phyloP scores from a whole-genome alignment of 2,113 vertebrate species.

The Perca flavescens region DNA sequence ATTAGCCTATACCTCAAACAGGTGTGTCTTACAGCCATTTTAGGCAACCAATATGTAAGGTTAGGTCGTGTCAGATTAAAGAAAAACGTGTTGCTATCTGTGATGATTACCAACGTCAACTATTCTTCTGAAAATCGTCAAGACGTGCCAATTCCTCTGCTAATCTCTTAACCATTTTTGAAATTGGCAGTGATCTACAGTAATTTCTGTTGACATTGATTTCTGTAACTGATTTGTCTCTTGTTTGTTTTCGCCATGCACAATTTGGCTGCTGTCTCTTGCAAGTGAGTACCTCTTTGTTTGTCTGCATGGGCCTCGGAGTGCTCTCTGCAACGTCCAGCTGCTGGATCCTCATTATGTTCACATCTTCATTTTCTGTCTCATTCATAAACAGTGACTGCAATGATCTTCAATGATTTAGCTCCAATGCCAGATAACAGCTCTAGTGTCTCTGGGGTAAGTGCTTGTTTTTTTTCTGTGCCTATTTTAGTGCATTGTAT shows the following conservation, averaged over 20 bases:
- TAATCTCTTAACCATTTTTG: background rate
- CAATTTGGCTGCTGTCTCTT: conserved; percentile 88
- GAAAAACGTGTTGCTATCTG: background rate
- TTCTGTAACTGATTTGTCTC: conserved; percentile 95
- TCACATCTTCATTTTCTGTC: conserved; percentile 28
- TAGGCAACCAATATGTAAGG: background rate
- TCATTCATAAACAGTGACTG: conserved; percentile 85
- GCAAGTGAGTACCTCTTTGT: conserved; percentile 89
- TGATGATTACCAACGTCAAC: background rate
- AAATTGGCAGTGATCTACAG: conserved; percentile 17
- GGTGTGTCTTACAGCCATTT: background rate
- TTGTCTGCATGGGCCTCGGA: conserved; percentile 31
- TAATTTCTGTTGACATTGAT: conserved; percentile 76
- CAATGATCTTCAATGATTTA: conserved; percentile 90
- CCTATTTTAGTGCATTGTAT: conserved; percentile 25
- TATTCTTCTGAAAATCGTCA: background rate
- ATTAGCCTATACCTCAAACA: background rate
- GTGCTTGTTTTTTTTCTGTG: conserved; percentile 55
- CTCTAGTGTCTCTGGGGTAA: conserved; percentile 94
- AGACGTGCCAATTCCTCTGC: background rate
- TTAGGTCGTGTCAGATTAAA: background rate
- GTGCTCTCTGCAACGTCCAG: conserved; percentile 31
- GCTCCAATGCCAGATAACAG: conserved; percentile 90
- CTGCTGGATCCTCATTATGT: conserved; percentile 56
- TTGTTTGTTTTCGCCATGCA: conserved; percentile 91